Conservation (phyloP, 2,888 invertebrate species). For the Flexamia atlantica region DNA sequence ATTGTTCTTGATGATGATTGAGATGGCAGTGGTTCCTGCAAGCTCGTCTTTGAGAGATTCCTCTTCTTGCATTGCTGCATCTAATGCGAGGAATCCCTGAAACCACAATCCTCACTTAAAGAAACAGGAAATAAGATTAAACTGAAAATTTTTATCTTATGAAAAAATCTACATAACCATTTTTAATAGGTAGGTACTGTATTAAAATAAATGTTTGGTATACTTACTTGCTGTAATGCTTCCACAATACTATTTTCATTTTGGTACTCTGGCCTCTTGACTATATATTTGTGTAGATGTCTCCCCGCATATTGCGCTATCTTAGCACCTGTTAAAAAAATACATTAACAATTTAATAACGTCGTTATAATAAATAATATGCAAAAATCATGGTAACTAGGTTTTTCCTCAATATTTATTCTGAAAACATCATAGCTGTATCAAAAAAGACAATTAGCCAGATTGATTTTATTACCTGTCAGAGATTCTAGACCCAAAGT, state of each 20-base stretch:
- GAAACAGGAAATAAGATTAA: too few relatives aligned
- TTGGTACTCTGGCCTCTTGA: constrained; percentile 89
- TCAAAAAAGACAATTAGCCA: too few relatives aligned
- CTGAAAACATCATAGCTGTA: too few relatives aligned
- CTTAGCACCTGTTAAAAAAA: constrained; percentile 82
- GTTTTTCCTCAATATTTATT: too few relatives aligned
- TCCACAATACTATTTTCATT: constrained; percentile 87
- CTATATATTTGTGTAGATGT: constrained; percentile 95
- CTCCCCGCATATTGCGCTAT: constrained; percentile 97
- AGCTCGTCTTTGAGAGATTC: constrained; percentile 93
- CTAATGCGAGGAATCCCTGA: constrained; percentile 93
- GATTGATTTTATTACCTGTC: too few relatives aligned
- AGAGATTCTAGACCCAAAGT: too few relatives aligned
- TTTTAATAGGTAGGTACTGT: too few relatives aligned
- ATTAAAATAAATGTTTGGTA: too few relatives aligned
- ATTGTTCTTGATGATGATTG: constrained; percentile 89
- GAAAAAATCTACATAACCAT: neutral
- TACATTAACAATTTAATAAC: neutral
- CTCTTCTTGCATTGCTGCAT: constrained; percentile 95
- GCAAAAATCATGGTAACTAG: too few relatives aligned
- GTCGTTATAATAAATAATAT: too few relatives aligned
- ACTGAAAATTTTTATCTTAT: too few relatives aligned
- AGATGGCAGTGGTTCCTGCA: constrained; percentile 96
- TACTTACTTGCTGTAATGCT: constrained; percentile 88
- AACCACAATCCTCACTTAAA: neutral